These are phyloP conservation scores for Macroramphosus scolopax DNA, from an alignment of 2,797 vertebrate species.

Conservation along the genomic window DNA sequence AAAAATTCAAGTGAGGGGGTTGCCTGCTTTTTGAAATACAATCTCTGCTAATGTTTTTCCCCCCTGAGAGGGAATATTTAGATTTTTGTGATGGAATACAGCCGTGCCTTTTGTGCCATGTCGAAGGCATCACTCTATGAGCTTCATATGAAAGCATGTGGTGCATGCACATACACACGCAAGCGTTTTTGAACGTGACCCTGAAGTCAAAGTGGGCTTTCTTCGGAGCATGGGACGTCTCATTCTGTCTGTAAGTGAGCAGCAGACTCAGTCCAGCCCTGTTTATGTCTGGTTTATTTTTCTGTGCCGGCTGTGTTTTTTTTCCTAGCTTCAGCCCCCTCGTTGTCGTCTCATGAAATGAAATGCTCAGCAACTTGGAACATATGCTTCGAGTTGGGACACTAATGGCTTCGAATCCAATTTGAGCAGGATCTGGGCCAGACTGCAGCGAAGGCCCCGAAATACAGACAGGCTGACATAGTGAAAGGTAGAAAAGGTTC, in stretches of 20 bases:
- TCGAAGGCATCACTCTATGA: constrained; percentile 42
- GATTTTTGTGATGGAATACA: constrained; percentile 61
- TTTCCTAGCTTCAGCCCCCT: constrained; percentile 15
- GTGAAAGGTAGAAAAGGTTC: constrained; percentile 15
- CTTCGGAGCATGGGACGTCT: constrained; percentile 45
- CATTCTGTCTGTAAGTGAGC: constrained; percentile 28
- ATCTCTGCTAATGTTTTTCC: constrained; percentile 53
- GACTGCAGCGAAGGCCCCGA: constrained; percentile 42
- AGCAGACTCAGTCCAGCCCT: constrained; percentile 42
- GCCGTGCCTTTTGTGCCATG: constrained; percentile 53
- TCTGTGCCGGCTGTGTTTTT: constrained; percentile 40
- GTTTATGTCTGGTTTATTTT: constrained; percentile 65
- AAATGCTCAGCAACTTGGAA: constrained; percentile 70
- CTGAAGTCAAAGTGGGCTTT: constrained; percentile 59
- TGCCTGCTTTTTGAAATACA: constrained; percentile 65
- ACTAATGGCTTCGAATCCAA: constrained; percentile 67
- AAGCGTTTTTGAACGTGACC: constrained; percentile 61
- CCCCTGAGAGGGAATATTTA: constrained; percentile 58
- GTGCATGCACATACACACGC: constrained; percentile 18
- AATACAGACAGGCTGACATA: constrained; percentile 26
- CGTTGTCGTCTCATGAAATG: constrained; percentile 51
- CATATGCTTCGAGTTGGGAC: constrained; percentile 72
- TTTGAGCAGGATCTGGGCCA: constrained; percentile 61
- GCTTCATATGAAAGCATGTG: constrained; percentile 45
- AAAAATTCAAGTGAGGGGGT: neutral